Percentiles rank a stretch among this genome's conserved stretches.
Conservation (phyloP, 2,888 invertebrate species). For the Helicoverpa assulta region DNA sequence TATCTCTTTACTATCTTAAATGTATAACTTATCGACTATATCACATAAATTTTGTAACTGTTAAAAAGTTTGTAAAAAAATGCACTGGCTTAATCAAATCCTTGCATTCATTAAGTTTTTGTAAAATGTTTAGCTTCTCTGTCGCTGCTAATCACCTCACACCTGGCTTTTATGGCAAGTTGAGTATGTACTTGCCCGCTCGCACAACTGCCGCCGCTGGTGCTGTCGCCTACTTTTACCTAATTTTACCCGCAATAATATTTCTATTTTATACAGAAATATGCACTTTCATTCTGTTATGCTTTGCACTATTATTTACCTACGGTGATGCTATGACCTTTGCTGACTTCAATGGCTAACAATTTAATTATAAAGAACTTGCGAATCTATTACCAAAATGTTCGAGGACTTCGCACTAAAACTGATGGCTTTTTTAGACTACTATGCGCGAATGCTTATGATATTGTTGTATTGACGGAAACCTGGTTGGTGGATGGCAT, state of each 20-base stretch:
- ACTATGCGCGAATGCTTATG: neutral
- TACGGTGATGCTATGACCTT: neutral
- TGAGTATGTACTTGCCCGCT: neutral
- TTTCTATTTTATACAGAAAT: no score
- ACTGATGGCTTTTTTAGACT: constrained; percentile 1
- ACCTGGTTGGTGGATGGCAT: constrained; percentile 9
- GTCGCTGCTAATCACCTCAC: neutral
- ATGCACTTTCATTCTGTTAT: neutral
- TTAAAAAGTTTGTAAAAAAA: no score
- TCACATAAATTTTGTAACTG: no score
- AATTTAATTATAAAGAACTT: neutral
- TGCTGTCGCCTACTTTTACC: no score
- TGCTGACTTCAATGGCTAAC: neutral
- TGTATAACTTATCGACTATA: no score
- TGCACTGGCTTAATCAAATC: no score
- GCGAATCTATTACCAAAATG: constrained; percentile 5
- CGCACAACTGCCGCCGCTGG: neutral
- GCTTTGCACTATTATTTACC: neutral
- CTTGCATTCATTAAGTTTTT: neutral
- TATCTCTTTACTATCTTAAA: no score
- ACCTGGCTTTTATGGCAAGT: neutral
- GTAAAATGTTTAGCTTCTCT: neutral
- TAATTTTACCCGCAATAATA: no score
- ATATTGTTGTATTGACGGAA: constrained; percentile 7
- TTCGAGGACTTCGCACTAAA: constrained; percentile 6